Percentiles rank a stretch among this genome's conserved stretches.
phyloP scores from a whole-genome alignment of 2,797 vertebrate genomes.

The Rhadinocentrus ornatus region DNA sequence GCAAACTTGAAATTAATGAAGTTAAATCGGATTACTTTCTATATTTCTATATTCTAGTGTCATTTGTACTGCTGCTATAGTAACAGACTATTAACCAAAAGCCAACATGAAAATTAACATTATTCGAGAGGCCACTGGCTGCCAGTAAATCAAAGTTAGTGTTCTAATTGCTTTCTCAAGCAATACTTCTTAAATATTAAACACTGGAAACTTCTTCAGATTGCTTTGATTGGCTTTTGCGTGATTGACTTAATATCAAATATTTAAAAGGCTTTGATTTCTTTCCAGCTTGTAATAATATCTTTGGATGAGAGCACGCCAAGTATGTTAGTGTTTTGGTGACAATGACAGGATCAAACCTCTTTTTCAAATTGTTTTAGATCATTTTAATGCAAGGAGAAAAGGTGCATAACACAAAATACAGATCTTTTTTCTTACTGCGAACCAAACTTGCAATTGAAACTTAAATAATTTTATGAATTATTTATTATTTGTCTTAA shows the following conservation, averaged over 20 bases:
- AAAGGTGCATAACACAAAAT: constrained; percentile 16
- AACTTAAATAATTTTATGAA: constrained; percentile 2
- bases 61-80: background rate
- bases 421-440: background rate
- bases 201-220: background rate
- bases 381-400: background rate
- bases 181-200: background rate
- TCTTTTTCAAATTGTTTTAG: background rate
- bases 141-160: background rate
- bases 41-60: background rate
- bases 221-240: background rate
- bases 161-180: background rate
- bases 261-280: background rate
- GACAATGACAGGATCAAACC: background rate
- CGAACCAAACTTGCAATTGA: constrained; percentile 14
- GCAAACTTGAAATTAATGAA: background rate
- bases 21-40: accelerated
- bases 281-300: background rate
- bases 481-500: background rate
- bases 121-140: too few species aligned
- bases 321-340: constrained; percentile 8
- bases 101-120: too few species aligned
- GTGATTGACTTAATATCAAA: background rate
- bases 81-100: too few species aligned
- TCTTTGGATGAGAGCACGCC: background rate